Evolutionary conservation across 35 echinoderm and acorn worm genomes (phyloP), one percentile per base, ranked within the genome.

Genomic region (Holothuria glaberrima): DNA sequence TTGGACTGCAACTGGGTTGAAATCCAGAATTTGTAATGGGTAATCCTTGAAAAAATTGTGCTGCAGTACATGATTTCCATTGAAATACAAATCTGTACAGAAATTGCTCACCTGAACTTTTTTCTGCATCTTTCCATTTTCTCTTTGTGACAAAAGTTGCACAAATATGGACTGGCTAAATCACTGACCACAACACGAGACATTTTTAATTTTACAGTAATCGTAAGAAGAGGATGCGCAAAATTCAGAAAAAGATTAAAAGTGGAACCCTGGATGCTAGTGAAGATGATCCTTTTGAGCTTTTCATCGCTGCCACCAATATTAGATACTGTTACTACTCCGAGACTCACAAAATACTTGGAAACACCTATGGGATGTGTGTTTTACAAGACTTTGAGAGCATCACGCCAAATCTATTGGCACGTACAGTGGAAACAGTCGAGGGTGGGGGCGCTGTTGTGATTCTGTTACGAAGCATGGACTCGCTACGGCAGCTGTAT

Each of bases 291-390:
- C 96, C 96, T 0, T 98, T 98, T 91, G 96, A 98, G 75, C 68
- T 98, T 12, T 98, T 98, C 75, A 94, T 98, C 54, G 96, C 96
- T 9, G 96, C 96, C 4, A 98, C 96, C 0, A 98, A 98, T 75
- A 98, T 98, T 10, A 54, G 96, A 21, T 98, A 98, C 76, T 98
- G 96, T 71, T 98, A 94, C 73, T 98, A 94, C 81, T 94, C 90
- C 2, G 93, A 98, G 73, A 98, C 96, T 0, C 96, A 98, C 84
- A 98, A 98, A 83, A 98, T 98, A 52, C 88, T 98, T 0, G 96
- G 96, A 13, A 98, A 94, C 57, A 98, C 96, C 5, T 98, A 98
- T 58, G 96, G 96, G 12, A 98, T 98, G 96, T 98, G 96, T 92
- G 91, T 98, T 25, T 78, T 98, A 20, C 90, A 98, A 90, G 96